phyloP scores from a whole-genome alignment of 2,113 vertebrate genomes.

The Mesembrinibis cayennensis region DNA sequence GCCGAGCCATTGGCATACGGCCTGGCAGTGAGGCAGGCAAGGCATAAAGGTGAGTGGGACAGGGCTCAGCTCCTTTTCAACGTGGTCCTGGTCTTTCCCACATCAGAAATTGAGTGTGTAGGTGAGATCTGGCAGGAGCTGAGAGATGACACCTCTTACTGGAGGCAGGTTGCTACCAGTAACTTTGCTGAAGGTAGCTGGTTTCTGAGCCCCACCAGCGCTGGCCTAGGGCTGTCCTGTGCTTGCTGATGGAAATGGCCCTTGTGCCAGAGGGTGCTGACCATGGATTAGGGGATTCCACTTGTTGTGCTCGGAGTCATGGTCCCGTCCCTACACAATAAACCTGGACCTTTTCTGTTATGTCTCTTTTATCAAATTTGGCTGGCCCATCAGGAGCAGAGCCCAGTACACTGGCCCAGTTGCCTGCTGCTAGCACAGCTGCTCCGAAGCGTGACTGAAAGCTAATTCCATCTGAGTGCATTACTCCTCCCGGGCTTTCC shows the following conservation, averaged over 20 bases:
- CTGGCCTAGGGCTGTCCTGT: not conserved
- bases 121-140: not conserved
- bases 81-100: not conserved
- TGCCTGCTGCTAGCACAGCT: constrained; percentile 33
- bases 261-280: not conserved
- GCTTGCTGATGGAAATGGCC: not conserved
- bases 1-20: not conserved
- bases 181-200: not conserved
- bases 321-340: not conserved
- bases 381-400: constrained; percentile 1
- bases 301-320: not conserved
- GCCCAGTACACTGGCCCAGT: not conserved
- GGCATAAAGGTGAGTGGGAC: not conserved
- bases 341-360: not conserved
- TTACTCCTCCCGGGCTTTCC: constrained; percentile 38
- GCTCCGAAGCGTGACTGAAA: constrained; percentile 45
- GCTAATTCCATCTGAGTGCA: constrained; percentile 52
- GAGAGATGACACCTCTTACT: not conserved
- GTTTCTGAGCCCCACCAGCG: not conserved
- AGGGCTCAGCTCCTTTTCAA: not conserved
- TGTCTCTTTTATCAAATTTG: not conserved
- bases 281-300: not conserved
- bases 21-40: not conserved
- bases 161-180: not conserved
- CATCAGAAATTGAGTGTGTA: not conserved